Evolutionary conservation across 2,113 vertebrate species (phyloP).

Genomic region (Phaetusa simplex): DNA sequence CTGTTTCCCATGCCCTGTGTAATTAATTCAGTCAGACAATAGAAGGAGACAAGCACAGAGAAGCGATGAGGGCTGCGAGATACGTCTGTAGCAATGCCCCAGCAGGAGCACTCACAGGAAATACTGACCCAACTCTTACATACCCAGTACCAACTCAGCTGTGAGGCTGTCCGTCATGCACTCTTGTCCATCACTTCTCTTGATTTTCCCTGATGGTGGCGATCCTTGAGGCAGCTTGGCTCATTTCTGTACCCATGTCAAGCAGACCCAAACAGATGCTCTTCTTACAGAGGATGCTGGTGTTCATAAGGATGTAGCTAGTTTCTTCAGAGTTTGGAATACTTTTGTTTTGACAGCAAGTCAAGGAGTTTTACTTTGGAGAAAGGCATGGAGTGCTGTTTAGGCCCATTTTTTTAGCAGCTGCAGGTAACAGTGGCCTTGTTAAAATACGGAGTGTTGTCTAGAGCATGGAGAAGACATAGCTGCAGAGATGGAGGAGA

Average conservation of each 20-base stretch:
- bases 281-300: not conserved
- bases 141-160: not conserved
- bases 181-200: not conserved
- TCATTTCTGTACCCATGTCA: not conserved
- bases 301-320: not conserved
- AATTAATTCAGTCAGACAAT: not conserved
- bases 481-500: not conserved
- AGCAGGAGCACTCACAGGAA: not conserved
- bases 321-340: not conserved
- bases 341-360: not conserved
- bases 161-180: not conserved
- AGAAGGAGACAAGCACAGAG: not conserved
- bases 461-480: not conserved
- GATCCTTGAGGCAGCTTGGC: not conserved
- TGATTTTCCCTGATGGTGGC: not conserved
- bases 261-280: not conserved
- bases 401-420: not conserved
- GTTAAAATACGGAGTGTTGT: not conserved
- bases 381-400: not conserved
- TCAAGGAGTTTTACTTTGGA: not conserved
- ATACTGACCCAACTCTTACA: not conserved
- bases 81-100: rapidly evolving
- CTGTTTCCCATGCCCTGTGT: not conserved
- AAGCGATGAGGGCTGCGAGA: not conserved
- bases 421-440: not conserved